Conservation (phyloP, 2,797 vertebrate species). For the Cynopterus sphinx region DNA sequence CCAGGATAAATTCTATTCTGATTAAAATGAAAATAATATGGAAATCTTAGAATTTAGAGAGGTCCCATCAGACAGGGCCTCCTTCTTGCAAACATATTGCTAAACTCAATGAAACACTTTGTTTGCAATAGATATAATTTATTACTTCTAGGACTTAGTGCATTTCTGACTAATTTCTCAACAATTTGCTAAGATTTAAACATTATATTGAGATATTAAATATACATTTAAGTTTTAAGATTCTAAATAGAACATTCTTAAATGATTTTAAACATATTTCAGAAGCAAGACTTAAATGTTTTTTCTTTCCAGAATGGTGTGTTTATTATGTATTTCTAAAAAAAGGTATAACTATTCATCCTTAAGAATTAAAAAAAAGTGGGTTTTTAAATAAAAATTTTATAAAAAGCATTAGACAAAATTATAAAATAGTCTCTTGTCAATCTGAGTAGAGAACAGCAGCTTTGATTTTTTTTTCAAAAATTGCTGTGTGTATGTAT, state of each 20-base stretch:
- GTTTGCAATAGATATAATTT: not conserved
- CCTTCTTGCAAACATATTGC: not conserved
- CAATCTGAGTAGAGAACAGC: conserved; percentile 52
- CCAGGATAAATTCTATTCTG: conserved; percentile 74
- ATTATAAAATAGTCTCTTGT: conserved; percentile 6
- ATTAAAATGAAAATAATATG: conserved; percentile 64
- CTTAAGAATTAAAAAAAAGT: conserved; percentile 33
- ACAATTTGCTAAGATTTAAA: not conserved
- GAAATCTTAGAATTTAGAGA: not conserved
- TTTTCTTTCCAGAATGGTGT: conserved; percentile 26
- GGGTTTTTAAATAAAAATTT: not conserved
- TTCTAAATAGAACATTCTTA: conserved; percentile 7
- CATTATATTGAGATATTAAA: not conserved
- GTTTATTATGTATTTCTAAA: not conserved
- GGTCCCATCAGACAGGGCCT: not conserved
- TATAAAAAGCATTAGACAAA: conserved; percentile 48
- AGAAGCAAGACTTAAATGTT: conserved; percentile 27
- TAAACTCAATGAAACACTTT: not conserved
- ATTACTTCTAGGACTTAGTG: not conserved
- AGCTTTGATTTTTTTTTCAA: conserved; percentile 34
- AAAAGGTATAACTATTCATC: conserved; percentile 20
- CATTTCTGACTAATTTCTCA: conserved; percentile 47
- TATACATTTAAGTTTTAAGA: not conserved
- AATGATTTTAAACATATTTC: not conserved
- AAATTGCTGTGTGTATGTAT: not conserved